phyloP scores from a whole-genome alignment of 1,140 invertebrate species.

The Papilio xuthus region DNA sequence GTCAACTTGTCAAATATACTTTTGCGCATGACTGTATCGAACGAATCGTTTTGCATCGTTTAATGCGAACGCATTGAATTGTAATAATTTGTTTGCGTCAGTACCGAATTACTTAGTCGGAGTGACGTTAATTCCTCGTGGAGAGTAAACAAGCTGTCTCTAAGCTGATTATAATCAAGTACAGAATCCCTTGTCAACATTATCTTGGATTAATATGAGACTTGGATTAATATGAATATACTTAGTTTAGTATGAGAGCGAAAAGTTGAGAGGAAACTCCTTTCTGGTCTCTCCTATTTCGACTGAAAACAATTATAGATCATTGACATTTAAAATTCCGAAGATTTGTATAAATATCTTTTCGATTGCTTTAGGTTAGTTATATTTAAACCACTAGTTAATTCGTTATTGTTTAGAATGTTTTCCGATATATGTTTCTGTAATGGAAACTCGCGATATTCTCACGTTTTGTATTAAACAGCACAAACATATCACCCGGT shows the following conservation, averaged over 20 bases:
- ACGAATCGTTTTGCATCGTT: background rate
- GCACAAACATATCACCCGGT: background rate
- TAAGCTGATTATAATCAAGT: background rate
- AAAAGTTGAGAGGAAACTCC: no score
- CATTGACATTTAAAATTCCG: no score
- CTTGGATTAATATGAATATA: no score
- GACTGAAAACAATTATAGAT: no score
- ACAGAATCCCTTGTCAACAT: background rate
- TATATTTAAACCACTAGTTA: no score
- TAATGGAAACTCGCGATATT: background rate
- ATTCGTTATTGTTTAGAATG: no score
- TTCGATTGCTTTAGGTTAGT: no score
- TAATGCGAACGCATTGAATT: background rate
- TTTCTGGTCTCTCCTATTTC: no score
- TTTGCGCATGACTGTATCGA: background rate
- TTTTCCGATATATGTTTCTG: no score
- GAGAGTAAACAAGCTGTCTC: background rate
- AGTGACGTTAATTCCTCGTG: background rate
- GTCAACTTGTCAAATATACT: background rate
- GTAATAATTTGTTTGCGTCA: slow-evolving; percentile 8
- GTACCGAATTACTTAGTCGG: background rate
- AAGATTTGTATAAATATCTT: no score
- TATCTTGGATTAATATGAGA: no score
- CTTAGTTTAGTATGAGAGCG: no score
- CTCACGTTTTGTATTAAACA: background rate